These are phyloP conservation scores for Machimus atricapillus DNA, from an alignment of 2,888 invertebrate genomes.

Conservation along the genomic window DNA sequence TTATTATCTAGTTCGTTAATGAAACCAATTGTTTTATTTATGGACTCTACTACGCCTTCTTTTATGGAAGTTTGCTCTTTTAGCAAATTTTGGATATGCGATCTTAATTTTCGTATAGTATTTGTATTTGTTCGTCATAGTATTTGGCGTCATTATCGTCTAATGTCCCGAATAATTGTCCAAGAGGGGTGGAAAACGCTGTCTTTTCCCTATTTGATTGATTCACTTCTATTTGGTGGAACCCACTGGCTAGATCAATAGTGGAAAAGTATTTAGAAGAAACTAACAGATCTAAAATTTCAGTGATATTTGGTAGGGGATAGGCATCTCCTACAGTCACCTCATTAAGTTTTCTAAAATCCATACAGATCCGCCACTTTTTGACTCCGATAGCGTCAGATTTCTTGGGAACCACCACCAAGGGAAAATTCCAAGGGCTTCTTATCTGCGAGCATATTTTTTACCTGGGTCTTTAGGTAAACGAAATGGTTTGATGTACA, in stretches of 20 bases:
- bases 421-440: too few species aligned
- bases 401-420: too few species aligned
- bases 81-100: background rate
- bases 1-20: background rate
- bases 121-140: too few species aligned
- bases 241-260: slow-evolving; percentile 56
- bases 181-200: too few species aligned
- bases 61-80: background rate
- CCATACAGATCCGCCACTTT: slow-evolving; percentile 49
- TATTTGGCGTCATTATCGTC: too few species aligned
- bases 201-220: slow-evolving; percentile 55
- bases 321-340: too few species aligned
- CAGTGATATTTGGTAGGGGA: too few species aligned
- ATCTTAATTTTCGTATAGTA: background rate
- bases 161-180: too few species aligned
- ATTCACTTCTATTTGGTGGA: slow-evolving; percentile 46
- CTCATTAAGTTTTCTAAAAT: slow-evolving; percentile 39
- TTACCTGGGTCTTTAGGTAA: too few species aligned
- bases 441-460: too few species aligned
- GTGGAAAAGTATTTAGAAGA: slow-evolving; percentile 56
- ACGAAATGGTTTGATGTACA: too few species aligned
- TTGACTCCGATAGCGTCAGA: too few species aligned
- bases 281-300: slow-evolving; percentile 48
- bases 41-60: background rate
- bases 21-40: background rate